These are phyloP conservation scores for Pristionchus mayeri DNA, from an alignment of 2,888 invertebrate species.

Conservation along the genomic window DNA sequence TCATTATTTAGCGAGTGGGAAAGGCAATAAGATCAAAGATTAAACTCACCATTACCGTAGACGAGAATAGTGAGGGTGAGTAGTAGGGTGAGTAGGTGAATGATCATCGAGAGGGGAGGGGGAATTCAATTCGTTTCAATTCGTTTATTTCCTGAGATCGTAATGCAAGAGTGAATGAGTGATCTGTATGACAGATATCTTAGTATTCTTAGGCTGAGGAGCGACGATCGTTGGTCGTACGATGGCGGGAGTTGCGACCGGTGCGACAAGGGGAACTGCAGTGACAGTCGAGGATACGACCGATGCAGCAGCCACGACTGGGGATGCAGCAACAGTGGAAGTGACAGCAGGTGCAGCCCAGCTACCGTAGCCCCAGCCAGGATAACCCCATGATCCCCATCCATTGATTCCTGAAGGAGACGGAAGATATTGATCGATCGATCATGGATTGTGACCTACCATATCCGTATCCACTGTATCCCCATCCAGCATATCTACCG, in stretches of 20 bases:
- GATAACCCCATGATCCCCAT: conserved; percentile 31
- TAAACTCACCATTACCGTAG: too few relatives aligned
- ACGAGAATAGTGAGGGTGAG: too few relatives aligned
- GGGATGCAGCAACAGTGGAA: conserved; percentile 28
- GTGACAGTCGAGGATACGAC: conserved; percentile 20
- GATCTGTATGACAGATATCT: conserved; percentile 45
- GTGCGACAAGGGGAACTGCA: conserved; percentile 41
- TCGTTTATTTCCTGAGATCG: conserved; percentile 10
- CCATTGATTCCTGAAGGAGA: background rate
- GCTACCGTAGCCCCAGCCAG: conserved; percentile 26
- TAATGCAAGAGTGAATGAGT: conserved; percentile 3
- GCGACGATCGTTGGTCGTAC: conserved; percentile 27
- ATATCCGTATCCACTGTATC: conserved; percentile 28
- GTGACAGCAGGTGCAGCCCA: background rate
- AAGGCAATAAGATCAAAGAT: too few relatives aligned
- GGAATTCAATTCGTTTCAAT: too few relatives aligned
- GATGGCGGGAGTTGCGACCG: conserved; percentile 20
- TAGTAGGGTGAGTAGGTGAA: too few relatives aligned
- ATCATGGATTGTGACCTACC: background rate
- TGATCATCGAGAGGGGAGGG: too few relatives aligned
- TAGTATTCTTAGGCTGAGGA: conserved; percentile 36
- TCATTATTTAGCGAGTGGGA: too few relatives aligned
- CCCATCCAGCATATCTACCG: background rate
- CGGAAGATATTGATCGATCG: background rate
- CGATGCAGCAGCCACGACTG: conserved; percentile 33